These are phyloP conservation scores for Peromyscus polionotus DNA, from an alignment of 2,113 vertebrate genomes.

Conservation along the genomic window DNA sequence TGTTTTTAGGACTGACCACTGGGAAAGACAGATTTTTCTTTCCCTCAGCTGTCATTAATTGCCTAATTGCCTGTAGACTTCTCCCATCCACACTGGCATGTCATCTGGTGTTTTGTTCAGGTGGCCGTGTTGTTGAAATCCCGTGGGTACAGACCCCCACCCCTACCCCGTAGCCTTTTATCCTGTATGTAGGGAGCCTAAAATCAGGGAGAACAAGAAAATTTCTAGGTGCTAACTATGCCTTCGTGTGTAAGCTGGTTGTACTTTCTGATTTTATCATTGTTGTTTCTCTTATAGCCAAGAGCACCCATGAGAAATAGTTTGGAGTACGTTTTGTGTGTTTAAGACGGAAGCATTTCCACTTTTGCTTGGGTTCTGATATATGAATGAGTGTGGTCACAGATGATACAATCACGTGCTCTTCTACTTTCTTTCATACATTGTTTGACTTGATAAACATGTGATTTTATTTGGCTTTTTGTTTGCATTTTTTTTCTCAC, in stretches of 20 bases:
- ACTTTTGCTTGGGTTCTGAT: not conserved
- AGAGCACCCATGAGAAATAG: not conserved
- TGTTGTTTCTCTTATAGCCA: not conserved
- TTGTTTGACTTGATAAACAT: not conserved
- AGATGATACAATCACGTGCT: accelerated
- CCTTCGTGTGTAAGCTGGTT: not conserved
- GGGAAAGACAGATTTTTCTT: not conserved
- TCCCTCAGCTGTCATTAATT: not conserved
- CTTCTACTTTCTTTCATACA: accelerated
- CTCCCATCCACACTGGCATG: not conserved
- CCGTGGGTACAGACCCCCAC: not conserved
- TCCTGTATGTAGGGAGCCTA: not conserved
- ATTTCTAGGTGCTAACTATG: not conserved
- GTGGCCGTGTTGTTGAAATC: not conserved
- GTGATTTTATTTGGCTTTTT: not conserved
- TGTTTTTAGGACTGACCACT: not conserved
- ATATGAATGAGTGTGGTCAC: too few relatives aligned
- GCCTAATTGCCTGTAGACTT: not conserved
- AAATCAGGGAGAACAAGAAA: not conserved
- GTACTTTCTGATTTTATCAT: not conserved
- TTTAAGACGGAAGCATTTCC: not conserved
- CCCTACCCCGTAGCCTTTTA: not conserved
- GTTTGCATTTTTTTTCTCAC: not conserved
- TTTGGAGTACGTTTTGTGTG: not conserved
- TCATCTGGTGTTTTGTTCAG: not conserved